Conservation (phyloP, 2,113 vertebrate genomes). For the Romanogobio albipinnatus region DNA sequence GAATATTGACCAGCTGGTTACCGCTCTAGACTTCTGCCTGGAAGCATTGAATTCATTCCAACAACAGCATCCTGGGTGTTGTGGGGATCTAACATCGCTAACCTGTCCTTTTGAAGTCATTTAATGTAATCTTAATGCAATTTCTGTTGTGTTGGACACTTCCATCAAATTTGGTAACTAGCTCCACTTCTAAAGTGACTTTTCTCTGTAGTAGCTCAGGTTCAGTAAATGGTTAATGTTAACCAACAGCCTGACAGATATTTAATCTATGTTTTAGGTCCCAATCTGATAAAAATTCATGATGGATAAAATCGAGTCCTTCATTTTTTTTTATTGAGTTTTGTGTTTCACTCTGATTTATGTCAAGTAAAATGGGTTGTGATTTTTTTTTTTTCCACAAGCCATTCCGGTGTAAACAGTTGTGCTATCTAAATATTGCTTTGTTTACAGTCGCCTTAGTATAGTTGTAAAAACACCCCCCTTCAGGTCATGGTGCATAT, state of each 20-base stretch:
- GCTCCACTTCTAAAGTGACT: neutral
- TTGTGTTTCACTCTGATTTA: neutral
- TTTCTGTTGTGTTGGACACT: neutral
- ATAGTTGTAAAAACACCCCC: no score
- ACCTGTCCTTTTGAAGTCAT: neutral
- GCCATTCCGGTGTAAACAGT: no score
- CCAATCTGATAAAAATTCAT: neutral
- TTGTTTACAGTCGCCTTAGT: no score
- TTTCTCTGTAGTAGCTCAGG: neutral
- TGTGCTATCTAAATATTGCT: no score
- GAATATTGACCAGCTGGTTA: constrained; percentile 50
- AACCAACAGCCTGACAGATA: neutral
- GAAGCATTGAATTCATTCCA: neutral
- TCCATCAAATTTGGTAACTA: neutral
- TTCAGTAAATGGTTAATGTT: neutral
- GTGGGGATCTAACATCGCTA: neutral
- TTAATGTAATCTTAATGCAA: neutral
- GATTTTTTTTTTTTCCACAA: no score
- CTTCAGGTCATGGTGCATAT: no score
- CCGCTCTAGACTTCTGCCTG: neutral
- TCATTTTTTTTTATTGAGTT: neutral
- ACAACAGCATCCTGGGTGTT: neutral
- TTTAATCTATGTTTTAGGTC: neutral
- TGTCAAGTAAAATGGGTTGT: neutral
- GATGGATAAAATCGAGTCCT: neutral